Base-by-base conservation (phyloP, 2,113 vertebrate species). In the Apteryx owenii region DNA sequence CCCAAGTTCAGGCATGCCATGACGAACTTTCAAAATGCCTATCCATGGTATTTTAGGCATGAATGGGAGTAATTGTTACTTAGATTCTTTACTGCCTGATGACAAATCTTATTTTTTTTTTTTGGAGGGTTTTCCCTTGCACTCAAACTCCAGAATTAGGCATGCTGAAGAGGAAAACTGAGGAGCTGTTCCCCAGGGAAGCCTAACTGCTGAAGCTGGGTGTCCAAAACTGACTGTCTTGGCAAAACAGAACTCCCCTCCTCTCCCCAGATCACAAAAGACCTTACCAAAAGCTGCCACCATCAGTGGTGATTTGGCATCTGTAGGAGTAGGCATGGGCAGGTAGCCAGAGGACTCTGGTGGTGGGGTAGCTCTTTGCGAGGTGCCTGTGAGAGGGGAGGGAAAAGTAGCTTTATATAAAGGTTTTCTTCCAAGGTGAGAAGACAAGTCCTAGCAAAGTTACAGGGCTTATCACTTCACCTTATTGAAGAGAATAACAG, bases 271-370 rank as follows among this genome's bases (percentile, higher is more conserved):
- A 3, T 7, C 46, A 10, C 42, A 31, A 71, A 42, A 46, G 62
- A 31, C 38, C 89, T 96, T 83, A 97, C 97, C 97, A 28, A 97
- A 97, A 64, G 97, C 97, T 88, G 94, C 97, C 87, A 97, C 82
- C 0, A 94, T 97, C 89, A 97, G 76, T 0, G 95, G 96, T 7
- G 97, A 97, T 65, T 94, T 94, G 1, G 94, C 95, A 0, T 96
- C 94, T 19, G 91, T 94, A 0, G 88, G 91, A 68, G 79, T 93
- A 81, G 97, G 88, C 17, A 6, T 25, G 1, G 93, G 70, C 50
- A 92, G 5, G 38, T 21, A 38, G 38, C 4, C 56, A 58, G 76
- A 75, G 76, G 60, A 22, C 6, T 9, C 17, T 1, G 6, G 28
- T 31, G 76, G 56, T 40, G 82, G 61, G 29, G 85, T 95, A 31